Evolutionary conservation across 2,888 invertebrate species (phyloP).

Genomic region (Tinea pellionella): DNA sequence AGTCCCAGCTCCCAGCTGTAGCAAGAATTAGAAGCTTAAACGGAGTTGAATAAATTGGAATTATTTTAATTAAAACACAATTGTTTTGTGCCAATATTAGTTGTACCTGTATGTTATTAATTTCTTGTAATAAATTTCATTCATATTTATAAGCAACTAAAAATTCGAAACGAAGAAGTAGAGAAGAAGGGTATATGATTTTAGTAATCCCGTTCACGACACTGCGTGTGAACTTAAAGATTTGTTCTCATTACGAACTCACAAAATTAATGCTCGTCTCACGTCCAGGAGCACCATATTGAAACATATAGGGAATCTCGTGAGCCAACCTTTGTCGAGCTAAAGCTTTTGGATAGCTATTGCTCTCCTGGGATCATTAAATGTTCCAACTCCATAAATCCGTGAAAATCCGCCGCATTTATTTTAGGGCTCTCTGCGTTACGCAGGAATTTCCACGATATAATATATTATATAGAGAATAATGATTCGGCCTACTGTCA

Average conservation of each 20-base stretch:
- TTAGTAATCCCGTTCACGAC: constrained; percentile 8
- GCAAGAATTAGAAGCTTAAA: constrained; percentile 3
- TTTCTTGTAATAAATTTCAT: not conserved
- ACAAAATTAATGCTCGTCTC: constrained; percentile 12
- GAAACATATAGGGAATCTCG: constrained; percentile 11
- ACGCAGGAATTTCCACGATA: not conserved
- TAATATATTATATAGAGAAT: not conserved
- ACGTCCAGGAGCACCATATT: not conserved
- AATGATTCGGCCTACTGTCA: not conserved
- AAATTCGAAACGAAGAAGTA: not conserved
- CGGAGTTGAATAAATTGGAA: not conserved
- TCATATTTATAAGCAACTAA: not conserved
- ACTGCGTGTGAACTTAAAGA: not conserved
- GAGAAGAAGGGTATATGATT: not conserved
- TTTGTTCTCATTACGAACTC: constrained; percentile 7
- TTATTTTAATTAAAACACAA: constrained; percentile 1
- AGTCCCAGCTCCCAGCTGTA: constrained; percentile 3
- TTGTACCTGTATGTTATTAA: not conserved
- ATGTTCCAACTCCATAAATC: constrained; percentile 22
- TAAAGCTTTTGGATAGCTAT: constrained; percentile 37
- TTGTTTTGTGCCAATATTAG: not conserved
- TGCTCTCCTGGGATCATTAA: constrained; percentile 38
- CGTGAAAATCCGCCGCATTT: constrained; percentile 17
- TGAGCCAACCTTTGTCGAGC: constrained; percentile 8
- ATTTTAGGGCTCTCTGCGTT: not conserved